Base-by-base conservation (phyloP, 1,140 invertebrate species). In the Pristionchus pacificus region DNA sequence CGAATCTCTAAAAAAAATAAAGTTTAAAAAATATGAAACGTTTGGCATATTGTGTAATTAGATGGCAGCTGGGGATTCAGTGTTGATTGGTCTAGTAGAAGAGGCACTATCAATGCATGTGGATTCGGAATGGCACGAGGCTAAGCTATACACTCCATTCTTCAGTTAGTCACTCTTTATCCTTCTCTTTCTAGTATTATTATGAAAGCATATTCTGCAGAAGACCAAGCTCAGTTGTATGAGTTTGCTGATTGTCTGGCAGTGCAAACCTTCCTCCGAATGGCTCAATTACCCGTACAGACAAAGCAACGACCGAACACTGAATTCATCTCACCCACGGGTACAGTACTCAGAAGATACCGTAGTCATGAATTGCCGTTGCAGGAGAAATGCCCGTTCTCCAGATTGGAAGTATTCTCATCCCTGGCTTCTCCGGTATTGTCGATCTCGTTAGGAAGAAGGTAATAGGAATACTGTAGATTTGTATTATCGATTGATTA, bases 281-380 rank as follows among this genome's bases (percentile, higher is more conserved):
- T 97, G 92, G 92, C 91, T 81, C 89, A 90, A 65, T 85, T 97
- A 0, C 88, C 91, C 15, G 95, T 85, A 76, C 73, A 79, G 32
- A 77, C 87, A 13, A 86, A 92, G 75, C 89, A 91, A 74, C 87
- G 90, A 79, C 88, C 89, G 69, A 97, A 97, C 87, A 94, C 94
- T 0, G 93, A 96, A 83, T 91, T 91, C 77, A 97, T 97, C 92
- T 96, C 93, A 0, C 95, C 95, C 0, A 91, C 91, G 25, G 92
- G 88, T 88, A 85, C 76, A 70, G 38, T 59, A 57, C 62, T 55
- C 77, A 61, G 59, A 61, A 64, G 61, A 58, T 73, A 63, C 32
- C 33, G 58, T 49, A 10, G 38, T 10, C 6, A 10, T 49, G 38
- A 49, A 76, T 76, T 77, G 57, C 68, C 82, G n/a, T n/a, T 85